Conservation (phyloP, 1,140 invertebrate species). For the Caenorhabditis remanei region DNA sequence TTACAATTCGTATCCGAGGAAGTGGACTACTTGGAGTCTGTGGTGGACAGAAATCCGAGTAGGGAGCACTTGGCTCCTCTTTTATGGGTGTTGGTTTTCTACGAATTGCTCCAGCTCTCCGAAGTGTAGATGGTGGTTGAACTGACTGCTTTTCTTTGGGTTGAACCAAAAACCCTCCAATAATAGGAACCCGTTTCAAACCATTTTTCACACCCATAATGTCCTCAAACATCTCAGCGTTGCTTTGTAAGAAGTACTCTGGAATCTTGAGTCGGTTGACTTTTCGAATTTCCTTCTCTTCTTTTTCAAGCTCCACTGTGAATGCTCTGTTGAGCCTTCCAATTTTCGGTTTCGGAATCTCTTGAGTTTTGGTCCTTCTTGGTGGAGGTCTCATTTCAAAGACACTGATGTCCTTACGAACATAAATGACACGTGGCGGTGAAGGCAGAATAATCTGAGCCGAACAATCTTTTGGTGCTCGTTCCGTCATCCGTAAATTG, state of each 20-base stretch:
- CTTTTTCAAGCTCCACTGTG: conserved; percentile 39
- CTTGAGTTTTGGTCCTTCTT: conserved; percentile 47
- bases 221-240: conserved; percentile 57
- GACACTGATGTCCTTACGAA: conserved; percentile 37
- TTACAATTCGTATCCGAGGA: conserved; percentile 29
- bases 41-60: conserved; percentile 39
- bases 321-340: conserved; percentile 59
- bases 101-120: conserved; percentile 48
- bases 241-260: conserved; percentile 59
- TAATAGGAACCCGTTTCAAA: conserved; percentile 60
- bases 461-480: conserved; percentile 62
- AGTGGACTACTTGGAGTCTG: conserved; percentile 34
- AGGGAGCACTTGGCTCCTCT: conserved; percentile 42
- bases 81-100: background rate
- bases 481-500: conserved; percentile 63
- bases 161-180: conserved; percentile 52
- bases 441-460: conserved; percentile 51
- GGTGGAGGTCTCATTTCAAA: background rate
- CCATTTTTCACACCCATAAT: conserved; percentile 52
- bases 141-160: conserved; percentile 29
- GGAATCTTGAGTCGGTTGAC: conserved; percentile 61
- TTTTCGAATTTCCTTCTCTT: conserved; percentile 45
- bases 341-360: conserved; percentile 43
- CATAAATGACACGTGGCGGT: conserved; percentile 55
- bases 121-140: conserved; percentile 15